These are phyloP conservation scores for Pseudococcus viburni DNA, from an alignment of 2,888 invertebrate species.

Conservation along the genomic window DNA sequence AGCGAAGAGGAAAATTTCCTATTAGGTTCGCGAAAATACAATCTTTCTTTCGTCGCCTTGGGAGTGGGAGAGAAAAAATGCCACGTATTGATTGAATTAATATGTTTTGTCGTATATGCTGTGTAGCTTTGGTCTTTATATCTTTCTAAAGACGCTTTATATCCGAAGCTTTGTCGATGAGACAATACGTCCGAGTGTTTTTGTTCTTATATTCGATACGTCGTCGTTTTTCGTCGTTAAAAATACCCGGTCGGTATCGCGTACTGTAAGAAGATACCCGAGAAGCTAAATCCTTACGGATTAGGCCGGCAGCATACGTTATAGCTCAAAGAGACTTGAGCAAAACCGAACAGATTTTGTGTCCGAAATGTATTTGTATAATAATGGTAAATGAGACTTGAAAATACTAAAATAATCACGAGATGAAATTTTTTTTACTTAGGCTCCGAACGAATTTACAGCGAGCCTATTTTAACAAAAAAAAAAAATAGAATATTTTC, in stretches of 20 bases:
- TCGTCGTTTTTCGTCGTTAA: background rate
- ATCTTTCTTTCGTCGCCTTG: background rate
- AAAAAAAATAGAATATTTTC: too few species aligned
- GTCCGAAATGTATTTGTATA: too few species aligned
- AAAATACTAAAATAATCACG: too few species aligned
- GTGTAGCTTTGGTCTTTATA: background rate
- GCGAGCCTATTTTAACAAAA: too few species aligned
- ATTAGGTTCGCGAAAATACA: background rate
- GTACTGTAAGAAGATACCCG: background rate
- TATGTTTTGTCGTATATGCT: background rate
- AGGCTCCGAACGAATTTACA: too few species aligned
- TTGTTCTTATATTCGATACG: constrained; percentile 20
- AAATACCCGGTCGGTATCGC: background rate
- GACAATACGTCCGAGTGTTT: constrained; percentile 27
- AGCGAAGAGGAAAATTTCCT: background rate
- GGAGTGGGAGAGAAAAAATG: background rate
- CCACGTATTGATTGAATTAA: constrained; percentile 20
- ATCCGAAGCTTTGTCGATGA: background rate
- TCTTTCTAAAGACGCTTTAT: background rate
- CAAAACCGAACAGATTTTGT: too few species aligned
- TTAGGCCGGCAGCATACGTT: background rate
- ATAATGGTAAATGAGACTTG: too few species aligned
- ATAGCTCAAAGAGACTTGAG: too few species aligned
- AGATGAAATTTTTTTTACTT: too few species aligned
- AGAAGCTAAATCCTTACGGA: background rate